Conservation (phyloP, 2,797 vertebrate species). For the Platalea minor region DNA sequence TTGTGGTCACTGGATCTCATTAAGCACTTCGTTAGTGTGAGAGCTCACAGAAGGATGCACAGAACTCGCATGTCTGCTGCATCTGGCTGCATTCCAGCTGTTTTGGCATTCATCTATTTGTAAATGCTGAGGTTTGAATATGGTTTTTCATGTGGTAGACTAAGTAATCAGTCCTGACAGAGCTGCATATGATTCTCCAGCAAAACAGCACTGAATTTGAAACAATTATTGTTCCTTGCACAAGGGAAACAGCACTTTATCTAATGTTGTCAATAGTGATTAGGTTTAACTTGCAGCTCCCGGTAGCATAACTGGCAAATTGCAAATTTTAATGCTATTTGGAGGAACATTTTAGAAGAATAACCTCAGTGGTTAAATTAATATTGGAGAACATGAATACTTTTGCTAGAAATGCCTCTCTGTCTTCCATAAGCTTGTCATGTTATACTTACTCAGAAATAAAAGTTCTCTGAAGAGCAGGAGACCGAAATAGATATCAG, state of each 20-base stretch:
- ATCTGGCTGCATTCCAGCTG: not conserved
- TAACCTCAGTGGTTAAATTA: conserved; percentile 12
- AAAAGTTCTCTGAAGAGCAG: not conserved
- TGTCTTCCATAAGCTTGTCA: not conserved
- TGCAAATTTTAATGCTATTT: conserved; percentile 64
- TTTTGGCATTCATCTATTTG: not conserved
- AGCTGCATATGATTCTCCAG: conserved; percentile 38
- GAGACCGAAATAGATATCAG: not conserved
- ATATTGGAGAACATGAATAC: not conserved
- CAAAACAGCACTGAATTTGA: conserved; percentile 50
- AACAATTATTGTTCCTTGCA: conserved; percentile 53
- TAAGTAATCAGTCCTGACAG: conserved; percentile 61
- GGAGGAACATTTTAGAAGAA: conserved; percentile 51
- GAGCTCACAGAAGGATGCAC: not conserved
- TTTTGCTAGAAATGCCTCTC: conserved; percentile 4
- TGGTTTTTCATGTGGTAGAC: not conserved
- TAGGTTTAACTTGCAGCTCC: conserved; percentile 58
- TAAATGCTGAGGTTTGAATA: conserved; percentile 19
- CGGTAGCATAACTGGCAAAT: conserved; percentile 44
- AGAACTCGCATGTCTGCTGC: not conserved
- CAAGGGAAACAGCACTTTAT: conserved; percentile 49
- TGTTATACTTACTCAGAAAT: not conserved
- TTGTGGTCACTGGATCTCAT: not conserved
- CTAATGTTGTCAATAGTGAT: conserved; percentile 64
- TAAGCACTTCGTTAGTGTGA: not conserved